Evolutionary conservation across 2,888 invertebrate species (phyloP), one percentile per base, ranked within the genome.

Genomic region (Suillia variegata): DNA sequence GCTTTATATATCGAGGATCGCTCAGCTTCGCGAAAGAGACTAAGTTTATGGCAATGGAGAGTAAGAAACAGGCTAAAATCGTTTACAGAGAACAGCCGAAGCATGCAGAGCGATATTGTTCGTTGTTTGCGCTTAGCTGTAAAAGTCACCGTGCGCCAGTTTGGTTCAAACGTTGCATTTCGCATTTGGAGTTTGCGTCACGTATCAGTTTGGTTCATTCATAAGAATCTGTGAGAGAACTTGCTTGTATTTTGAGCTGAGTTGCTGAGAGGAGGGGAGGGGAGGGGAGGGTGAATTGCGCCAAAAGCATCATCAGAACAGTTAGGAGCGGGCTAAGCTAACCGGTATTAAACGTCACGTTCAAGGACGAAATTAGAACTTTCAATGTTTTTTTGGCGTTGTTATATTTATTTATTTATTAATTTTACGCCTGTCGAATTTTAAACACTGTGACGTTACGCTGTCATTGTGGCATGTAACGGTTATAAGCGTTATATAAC

Each of bases 1-100:
- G 75, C 73, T 75, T 76, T 77, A 74, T 78, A 78, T 75, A 69
- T 65, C 45, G 20, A 45, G 18, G 45, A 45, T 18, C 45, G 18
- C 8, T 38, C 38, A 6, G 38, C 15, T 38, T 38, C n/a, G 38
- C 38, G 31, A 31, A 31, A 31, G 31, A 31, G 31, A 31, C n/a
- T n/a, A n/a, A n/a, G n/a, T n/a, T n/a, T n/a, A n/a, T n/a, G n/a
- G n/a, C n/a, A n/a, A n/a, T n/a, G n/a, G n/a, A n/a, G n/a, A 10
- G 38, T n/a, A 38, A 38, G 38, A 4, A n/a, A 10, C 38, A 38
- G 12, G 15, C 15, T 8, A 8, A 38, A 38, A 6, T 26, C 26
- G 10, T 6, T 26, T 5, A 26, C 12, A 38, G 38, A 38, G 3
- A 38, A 38, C 15, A 38, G 13, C 3, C n/a, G 15, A 38, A 13